Conservation (phyloP, 2,888 invertebrate species). For the Thysanoteuthis rhombus region DNA sequence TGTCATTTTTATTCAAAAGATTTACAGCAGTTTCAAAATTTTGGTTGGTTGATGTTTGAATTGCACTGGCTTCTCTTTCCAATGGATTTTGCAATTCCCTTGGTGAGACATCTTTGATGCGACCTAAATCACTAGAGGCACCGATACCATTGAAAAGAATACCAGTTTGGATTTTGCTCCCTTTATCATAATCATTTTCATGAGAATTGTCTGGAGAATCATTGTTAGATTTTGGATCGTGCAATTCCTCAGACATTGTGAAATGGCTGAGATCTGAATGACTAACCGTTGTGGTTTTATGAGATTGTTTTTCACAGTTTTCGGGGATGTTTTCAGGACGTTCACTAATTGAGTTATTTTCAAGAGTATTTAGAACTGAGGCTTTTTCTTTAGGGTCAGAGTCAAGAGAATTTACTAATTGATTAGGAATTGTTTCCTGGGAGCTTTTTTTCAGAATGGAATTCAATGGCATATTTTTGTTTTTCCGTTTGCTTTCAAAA, state of each 20-base stretch:
- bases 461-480: neutral
- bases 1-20: neutral
- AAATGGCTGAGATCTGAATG: neutral
- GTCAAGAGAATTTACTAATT: neutral
- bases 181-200: neutral
- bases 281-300: neutral
- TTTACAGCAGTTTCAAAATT: neutral
- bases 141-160: neutral
- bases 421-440: neutral
- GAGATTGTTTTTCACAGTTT: neutral
- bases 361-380: neutral
- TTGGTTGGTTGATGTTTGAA: neutral
- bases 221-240: neutral
- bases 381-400: neutral
- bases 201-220: neutral
- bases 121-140: neutral
- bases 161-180: neutral
- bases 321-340: neutral
- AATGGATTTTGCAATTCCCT: neutral
- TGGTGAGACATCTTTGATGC: neutral
- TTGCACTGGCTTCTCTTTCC: neutral
- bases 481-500: neutral
- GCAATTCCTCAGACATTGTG: neutral
- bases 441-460: constrained; percentile 12
- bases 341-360: neutral